Evolutionary conservation across 2,888 invertebrate genomes (phyloP), one percentile per base, ranked within the genome.

Genomic region (Sepiola atlantica): DNA sequence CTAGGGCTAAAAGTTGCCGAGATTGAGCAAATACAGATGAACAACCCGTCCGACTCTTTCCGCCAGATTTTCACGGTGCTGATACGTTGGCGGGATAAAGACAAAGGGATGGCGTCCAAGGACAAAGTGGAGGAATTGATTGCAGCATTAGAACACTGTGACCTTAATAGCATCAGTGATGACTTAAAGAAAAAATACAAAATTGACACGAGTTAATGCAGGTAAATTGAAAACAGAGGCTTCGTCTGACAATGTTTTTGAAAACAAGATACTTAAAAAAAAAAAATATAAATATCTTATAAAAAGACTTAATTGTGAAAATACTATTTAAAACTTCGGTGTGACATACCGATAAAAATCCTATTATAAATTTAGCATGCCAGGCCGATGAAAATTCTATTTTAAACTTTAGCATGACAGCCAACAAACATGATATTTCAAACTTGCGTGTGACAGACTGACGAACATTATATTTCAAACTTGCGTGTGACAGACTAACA

Each of bases 21-120:
- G 16, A 95, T 95, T 92, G 95, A 95, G 93, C 95, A 95, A 61
- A 94, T 94, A 20, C 95, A 95, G 93, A 77, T 95, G 94, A 95
- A 95, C 57, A 94, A 95, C 93, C 95, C 95, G 6, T 94, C 94
- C 55, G 94, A 95, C n/a, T 94, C 95, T 90, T 95, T 95, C 45
- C 95, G 95, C 94, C 95, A 95, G 94, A 95, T 95, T 18, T 95
- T 95, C 55, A 94, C 95, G 20, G 77, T 94, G 16, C 77, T 95
- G 21, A 94, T 45, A 35, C 91, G 57, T 55, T 54, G 94, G 35
- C 94, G 94, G 18, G n/a, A 55, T 20, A 90, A 92, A 20, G 95
- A 95, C 1, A 95, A 94, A 10, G 94, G 95, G 20, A 94, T 95
- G 54, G 91, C 94, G 6, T 94, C 94, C 32, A 93, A 95, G 35